phyloP scores from a whole-genome alignment of 2,113 vertebrate species.

The Tautogolabrus adspersus region DNA sequence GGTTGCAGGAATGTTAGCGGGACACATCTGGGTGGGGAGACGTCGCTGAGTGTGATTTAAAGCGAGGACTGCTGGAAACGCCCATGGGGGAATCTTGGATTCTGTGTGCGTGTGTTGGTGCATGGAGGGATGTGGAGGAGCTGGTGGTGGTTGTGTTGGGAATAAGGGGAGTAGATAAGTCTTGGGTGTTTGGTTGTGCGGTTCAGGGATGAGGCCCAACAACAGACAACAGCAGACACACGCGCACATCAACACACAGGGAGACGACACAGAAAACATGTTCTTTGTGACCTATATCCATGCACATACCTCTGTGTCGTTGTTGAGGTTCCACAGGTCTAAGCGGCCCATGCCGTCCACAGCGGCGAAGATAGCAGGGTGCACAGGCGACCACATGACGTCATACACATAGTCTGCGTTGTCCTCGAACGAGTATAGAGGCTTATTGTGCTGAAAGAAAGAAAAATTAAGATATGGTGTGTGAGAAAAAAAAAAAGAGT shows the following conservation, averaged over 20 bases:
- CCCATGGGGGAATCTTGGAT: conserved; percentile 73
- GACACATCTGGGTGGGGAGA: conserved; percentile 65
- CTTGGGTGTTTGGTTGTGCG: conserved; percentile 69
- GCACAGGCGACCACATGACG: conserved; percentile 97
- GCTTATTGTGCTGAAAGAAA: conserved; percentile 94
- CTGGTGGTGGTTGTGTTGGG: conserved; percentile 7
- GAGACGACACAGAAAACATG: conserved; percentile 37
- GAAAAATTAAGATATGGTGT: conserved; percentile 61
- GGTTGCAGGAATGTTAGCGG: conserved; percentile 67
- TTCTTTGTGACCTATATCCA: conserved; percentile 37
- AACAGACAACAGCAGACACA: conserved; percentile 56
- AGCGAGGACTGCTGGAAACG: conserved; percentile 74
- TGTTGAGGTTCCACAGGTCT: conserved; percentile 98
- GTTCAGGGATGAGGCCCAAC: conserved; percentile 66
- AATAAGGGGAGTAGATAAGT: conserved; percentile 37
- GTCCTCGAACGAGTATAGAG: conserved; percentile 99
- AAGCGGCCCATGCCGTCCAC: conserved; percentile 97
- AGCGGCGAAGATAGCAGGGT: conserved; percentile 94
- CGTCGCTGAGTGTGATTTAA: conserved; percentile 78
- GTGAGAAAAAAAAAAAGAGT: neutral
- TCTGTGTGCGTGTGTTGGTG: conserved; percentile 22
- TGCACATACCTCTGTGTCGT: conserved; percentile 95
- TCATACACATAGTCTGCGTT: conserved; percentile 98
- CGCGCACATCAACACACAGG: conserved; percentile 46
- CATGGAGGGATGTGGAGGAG: conserved; percentile 47